Base-by-base conservation (phyloP, 1,140 invertebrate genomes). In the Leptinotarsa texana region DNA sequence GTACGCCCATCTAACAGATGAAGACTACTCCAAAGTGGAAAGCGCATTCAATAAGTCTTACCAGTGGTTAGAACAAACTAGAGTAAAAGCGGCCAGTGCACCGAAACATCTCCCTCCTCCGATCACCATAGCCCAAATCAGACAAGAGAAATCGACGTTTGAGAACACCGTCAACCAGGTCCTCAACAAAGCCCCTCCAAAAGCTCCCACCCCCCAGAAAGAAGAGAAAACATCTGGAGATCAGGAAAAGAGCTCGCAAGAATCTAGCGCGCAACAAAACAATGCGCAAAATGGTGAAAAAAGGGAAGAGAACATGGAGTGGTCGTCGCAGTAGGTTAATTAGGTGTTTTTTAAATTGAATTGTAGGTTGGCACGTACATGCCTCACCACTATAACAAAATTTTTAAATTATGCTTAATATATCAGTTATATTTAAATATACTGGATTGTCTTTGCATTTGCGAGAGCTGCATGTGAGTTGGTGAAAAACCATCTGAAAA, bases 161-260 rank as follows among this genome's bases (percentile, higher is more conserved):
- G 93, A 95, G 77, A 90, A 82, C 67, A 87, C 86, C 11, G 90
- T 94, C 33, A 89, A 88, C 77, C 91, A 93, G 2, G 92, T 96
- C 74, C 85, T 96, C 63, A 95, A 93, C 82, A 96, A 96, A 85
- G 93, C 94, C 22, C 95, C 95, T 84, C 95, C 95, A 8, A 94
- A 93, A 85, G 87, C 90, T 0, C 87, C 87, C 3, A 88, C 89
- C 3, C 85, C 86, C 42, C 77, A 82, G 1, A 86, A 87, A 33
- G 87, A 88, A n/a, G 86, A 89, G 6, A 88, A 88, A 63, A 62
- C 71, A 42, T 72, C 74, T 3, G 80, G 83, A 74, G 65, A 63
- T 22, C 42, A 73, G 57, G 73, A 81, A 21, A 76, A 80, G 22
- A 71, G 74, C 71, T 61, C 75, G 49, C 66, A 76, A 49, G 73